Percentiles rank a stretch among this genome's conserved stretches.
Evolutionary conservation across 2,113 vertebrate genomes (phyloP).

Genomic region (Callorhinus ursinus): DNA sequence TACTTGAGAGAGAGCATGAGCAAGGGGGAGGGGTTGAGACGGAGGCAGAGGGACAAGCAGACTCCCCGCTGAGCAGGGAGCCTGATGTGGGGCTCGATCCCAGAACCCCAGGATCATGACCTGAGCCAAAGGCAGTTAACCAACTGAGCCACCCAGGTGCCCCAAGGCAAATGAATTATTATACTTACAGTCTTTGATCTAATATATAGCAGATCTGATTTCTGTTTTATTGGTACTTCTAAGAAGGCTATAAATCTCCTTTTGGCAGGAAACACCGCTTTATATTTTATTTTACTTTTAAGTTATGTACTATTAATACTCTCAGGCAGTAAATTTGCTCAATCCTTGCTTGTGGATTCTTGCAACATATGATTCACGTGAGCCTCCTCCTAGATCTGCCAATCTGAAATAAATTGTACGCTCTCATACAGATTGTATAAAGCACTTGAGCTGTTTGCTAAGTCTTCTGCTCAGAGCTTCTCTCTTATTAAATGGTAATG

Average conservation of each 20-base stretch:
- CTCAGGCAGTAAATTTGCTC: background rate
- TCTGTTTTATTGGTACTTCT: background rate
- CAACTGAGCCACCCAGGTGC: background rate
- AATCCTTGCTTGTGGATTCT: background rate
- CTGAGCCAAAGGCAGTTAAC: background rate
- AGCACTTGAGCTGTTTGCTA: background rate
- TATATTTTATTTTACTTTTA: constrained; percentile 50
- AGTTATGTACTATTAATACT: constrained; percentile 34
- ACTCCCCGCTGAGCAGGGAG: background rate
- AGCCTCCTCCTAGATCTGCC: background rate
- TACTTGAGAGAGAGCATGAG: background rate
- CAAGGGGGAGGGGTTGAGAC: background rate
- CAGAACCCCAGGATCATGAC: background rate
- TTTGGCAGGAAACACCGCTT: constrained; percentile 39
- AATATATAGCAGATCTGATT: constrained; percentile 36
- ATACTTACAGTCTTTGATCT: constrained; percentile 17
- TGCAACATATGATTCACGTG: background rate
- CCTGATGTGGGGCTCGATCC: background rate
- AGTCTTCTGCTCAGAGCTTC: constrained; percentile 15
- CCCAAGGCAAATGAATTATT: constrained; percentile 46
- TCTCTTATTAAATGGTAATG: background rate
- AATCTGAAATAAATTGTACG: constrained; percentile 33
- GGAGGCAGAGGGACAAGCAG: background rate
- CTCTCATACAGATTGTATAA: background rate
- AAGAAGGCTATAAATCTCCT: constrained; percentile 37